A percentile compares a stretch with the other conserved stretches of the same genome.
Evolutionary conservation across 2,113 vertebrate species (phyloP).

Genomic region (Columbina picui): DNA sequence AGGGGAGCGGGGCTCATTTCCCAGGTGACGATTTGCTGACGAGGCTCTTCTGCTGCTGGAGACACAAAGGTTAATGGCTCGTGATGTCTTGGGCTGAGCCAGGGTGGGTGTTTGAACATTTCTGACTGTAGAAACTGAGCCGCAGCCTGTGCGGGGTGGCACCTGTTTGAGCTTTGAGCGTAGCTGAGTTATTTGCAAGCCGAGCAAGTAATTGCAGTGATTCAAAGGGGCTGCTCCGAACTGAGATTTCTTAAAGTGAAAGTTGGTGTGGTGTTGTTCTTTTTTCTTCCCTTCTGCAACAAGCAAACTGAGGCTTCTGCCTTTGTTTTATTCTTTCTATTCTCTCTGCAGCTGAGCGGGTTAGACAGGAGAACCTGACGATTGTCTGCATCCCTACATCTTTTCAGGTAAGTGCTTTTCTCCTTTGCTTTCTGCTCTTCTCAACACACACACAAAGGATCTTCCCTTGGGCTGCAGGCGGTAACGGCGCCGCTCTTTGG

Average conservation of each 20-base stretch:
- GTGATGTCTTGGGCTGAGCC: neutral
- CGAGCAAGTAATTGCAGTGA: slow-evolving; percentile 36
- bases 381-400: slow-evolving; percentile 93
- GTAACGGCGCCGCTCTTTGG: accelerated
- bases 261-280: neutral
- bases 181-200: slow-evolving; percentile 60
- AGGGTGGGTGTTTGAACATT: neutral
- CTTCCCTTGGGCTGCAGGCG: neutral
- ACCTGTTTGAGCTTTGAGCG: neutral
- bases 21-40: slow-evolving; percentile 16
- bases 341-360: slow-evolving; percentile 84
- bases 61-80: slow-evolving; percentile 15
- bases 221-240: neutral
- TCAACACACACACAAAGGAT: neutral
- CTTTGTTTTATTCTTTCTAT: neutral
- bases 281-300: neutral
- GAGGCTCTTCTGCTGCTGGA: neutral
- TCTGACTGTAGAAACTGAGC: neutral
- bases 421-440: neutral
- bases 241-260: slow-evolving; percentile 29
- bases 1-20: neutral
- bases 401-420: slow-evolving; percentile 84
- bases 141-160: neutral
- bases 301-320: neutral
- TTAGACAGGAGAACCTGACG: slow-evolving; percentile 91